These are phyloP conservation scores for Drosophila parthenogenetica DNA, from an alignment of 2,888 invertebrate species.

Conservation along the genomic window DNA sequence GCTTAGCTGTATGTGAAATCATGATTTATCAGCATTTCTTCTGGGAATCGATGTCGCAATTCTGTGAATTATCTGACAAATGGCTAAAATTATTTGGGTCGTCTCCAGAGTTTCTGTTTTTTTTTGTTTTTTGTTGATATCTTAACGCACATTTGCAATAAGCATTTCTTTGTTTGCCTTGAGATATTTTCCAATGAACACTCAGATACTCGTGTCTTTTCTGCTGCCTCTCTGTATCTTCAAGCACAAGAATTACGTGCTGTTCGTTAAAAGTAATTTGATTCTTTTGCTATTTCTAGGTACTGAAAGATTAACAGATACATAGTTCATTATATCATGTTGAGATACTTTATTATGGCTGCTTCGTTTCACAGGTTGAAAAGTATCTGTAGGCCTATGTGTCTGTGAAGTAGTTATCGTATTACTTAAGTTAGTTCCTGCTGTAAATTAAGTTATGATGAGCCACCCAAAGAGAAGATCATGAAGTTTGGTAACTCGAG, in stretches of 20 bases:
- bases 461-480: slow-evolving; percentile 26
- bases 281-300: slow-evolving; percentile 8
- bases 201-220: slow-evolving; percentile 1
- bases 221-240: background rate
- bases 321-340: slow-evolving; percentile 3
- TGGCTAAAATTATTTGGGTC: slow-evolving; percentile 32
- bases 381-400: background rate
- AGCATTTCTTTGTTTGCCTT: slow-evolving; percentile 23
- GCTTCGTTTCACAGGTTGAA: slow-evolving; percentile 34
- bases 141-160: slow-evolving; percentile 2
- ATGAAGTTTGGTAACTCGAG: slow-evolving; percentile 37
- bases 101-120: background rate
- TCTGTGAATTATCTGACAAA: slow-evolving; percentile 46
- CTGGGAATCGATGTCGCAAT: slow-evolving; percentile 56
- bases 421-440: slow-evolving; percentile 17
- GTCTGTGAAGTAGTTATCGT: background rate
- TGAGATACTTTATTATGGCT: slow-evolving; percentile 32
- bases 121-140: background rate
- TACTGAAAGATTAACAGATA: slow-evolving; percentile 11
- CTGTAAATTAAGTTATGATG: slow-evolving; percentile 25
- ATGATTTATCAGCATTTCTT: slow-evolving; percentile 62
- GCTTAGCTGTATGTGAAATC: slow-evolving; percentile 19
- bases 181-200: slow-evolving; percentile 4
- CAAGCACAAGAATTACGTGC: slow-evolving; percentile 9
- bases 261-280: slow-evolving; percentile 16